Percentiles rank a stretch among this genome's conserved stretches.
These are phyloP conservation scores for Diadema setosum DNA, from an alignment of 35 echinoderm and acorn worm genomes.

Conservation along the genomic window DNA sequence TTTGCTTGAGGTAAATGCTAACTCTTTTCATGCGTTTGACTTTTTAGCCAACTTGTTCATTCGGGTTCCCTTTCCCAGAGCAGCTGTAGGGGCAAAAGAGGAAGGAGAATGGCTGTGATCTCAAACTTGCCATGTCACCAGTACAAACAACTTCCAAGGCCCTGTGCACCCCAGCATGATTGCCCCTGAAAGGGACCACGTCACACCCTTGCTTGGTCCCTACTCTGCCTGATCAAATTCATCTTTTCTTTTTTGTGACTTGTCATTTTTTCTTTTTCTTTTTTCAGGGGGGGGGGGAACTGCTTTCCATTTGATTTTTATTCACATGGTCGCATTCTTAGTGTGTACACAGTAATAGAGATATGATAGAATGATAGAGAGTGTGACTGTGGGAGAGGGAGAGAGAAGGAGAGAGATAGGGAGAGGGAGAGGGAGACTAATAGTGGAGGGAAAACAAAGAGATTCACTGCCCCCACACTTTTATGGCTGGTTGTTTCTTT, in stretches of 20 bases:
- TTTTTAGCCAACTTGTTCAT: no score
- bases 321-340: not conserved
- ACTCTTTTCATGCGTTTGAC: no score
- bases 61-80: no score
- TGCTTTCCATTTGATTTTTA: no score
- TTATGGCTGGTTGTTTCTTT: not conserved
- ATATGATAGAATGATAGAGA: not conserved
- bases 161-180: not conserved
- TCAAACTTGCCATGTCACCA: not conserved
- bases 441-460: not conserved
- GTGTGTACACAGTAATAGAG: not conserved
- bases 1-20: no score
- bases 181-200: not conserved
- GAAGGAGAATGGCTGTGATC: not conserved
- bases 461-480: conserved; percentile 6
- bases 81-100: no score
- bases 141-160: conserved; percentile 5
- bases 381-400: no score
- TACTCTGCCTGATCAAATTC: not conserved
- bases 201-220: not conserved
- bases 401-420: not conserved
- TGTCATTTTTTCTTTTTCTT: not conserved
- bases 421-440: no score
- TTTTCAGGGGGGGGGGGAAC: no score
- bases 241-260: not conserved